Evolutionary conservation across 2,113 vertebrate species (phyloP).

Genomic region (Atherinomorus stipes): DNA sequence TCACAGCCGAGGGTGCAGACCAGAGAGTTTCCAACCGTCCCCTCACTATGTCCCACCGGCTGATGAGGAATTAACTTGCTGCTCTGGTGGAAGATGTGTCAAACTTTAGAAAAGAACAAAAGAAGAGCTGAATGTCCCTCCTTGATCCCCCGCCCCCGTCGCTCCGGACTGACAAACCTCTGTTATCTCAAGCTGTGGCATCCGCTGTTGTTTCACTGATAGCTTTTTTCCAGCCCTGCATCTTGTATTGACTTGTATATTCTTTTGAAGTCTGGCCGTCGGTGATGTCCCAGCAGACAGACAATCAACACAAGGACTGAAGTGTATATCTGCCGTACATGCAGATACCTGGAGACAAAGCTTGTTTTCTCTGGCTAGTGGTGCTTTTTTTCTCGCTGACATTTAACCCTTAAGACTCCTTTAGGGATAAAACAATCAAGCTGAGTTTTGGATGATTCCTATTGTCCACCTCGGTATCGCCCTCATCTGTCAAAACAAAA

Average conservation of each 20-base stretch:
- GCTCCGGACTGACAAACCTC: slow-evolving; percentile 24
- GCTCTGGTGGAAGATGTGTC: slow-evolving; percentile 28
- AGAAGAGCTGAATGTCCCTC: not conserved
- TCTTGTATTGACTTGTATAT: slow-evolving; percentile 37
- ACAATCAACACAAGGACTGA: slow-evolving; percentile 14
- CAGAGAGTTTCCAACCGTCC: slow-evolving; percentile 42
- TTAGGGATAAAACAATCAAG: too few relatives aligned
- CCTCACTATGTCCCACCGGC: slow-evolving; percentile 36
- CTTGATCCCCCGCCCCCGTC: not conserved
- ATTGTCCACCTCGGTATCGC: too few relatives aligned
- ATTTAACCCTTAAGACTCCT: too few relatives aligned
- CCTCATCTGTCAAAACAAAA: too few relatives aligned
- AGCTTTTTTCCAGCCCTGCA: slow-evolving; percentile 32
- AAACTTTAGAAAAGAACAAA: too few relatives aligned
- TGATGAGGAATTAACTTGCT: slow-evolving; percentile 62
- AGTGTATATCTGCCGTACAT: not conserved
- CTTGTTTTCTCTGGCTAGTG: not conserved
- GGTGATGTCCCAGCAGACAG: slow-evolving; percentile 1
- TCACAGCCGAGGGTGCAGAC: slow-evolving; percentile 55
- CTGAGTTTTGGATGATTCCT: too few relatives aligned
- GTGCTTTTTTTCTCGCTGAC: too few relatives aligned
- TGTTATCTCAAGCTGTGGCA: slow-evolving; percentile 45
- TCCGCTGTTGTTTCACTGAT: slow-evolving; percentile 51
- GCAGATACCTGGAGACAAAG: not conserved
- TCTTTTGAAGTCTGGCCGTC: slow-evolving; percentile 45